Base-by-base conservation (phyloP, 2,888 invertebrate species). In the Drosophila formosana region DNA sequence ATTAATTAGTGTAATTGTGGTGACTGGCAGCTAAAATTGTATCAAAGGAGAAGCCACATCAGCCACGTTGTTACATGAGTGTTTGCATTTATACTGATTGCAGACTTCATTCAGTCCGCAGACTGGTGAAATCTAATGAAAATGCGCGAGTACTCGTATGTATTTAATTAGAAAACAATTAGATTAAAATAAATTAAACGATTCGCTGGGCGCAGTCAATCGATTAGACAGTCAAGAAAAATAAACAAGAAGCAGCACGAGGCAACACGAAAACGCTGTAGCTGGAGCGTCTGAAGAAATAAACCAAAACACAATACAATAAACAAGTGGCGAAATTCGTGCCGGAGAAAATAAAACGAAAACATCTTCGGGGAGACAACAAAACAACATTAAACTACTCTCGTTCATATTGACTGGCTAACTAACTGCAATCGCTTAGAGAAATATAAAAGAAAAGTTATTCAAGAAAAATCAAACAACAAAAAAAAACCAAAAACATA, bases 161-260 rank as follows among this genome's bases (percentile, higher is more conserved):
- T 18, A 26, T 75, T 89, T 77, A 84, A 87, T 83, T 79, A 71
- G 69, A 77, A 85, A 87, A 81, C 84, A 85, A 89, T 85, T 85
- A 87, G 77, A 87, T 85, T 87, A 72, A 80, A 85, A 87, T 85
- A 85, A 85, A 87, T 85, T 82, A 84, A 87, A 87, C 82, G 89
- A 57, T 23, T 74, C 82, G 88, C 75, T 85, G 89, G 78, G 82
- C 75, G 72, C 85, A 85, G 89, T 79, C 85, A 84, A 89, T 87
- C 80, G 89, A 85, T 87, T 66, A 70, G 50, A 47, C 72, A 55
- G 46, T 43, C 52, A 43, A 51, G 43, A 66, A 58, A 68, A 69
- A 72, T 55, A 66, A 74, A 77, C 66, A 62, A 69, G 43, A 63
- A 72, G 51, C 64, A 41, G 47, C 80, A 72, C 75, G 79, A 70